A percentile compares a stretch with the other conserved stretches of the same genome.
Conservation (phyloP, 2,113 vertebrate genomes). For the Gavialis gangeticus region DNA sequence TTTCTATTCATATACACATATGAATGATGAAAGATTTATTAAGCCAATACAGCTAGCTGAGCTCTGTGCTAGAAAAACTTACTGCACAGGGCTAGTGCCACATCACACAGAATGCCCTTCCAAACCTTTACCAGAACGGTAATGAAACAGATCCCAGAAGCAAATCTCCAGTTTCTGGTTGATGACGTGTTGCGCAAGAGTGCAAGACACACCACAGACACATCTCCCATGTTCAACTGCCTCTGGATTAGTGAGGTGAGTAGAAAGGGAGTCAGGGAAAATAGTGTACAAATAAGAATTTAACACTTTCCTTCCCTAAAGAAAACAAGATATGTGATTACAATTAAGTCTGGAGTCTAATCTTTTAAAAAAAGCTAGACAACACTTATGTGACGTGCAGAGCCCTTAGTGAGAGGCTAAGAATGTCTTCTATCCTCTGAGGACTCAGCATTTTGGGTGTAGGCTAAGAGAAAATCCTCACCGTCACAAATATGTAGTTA, state of each 20-base stretch:
- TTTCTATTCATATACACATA: background rate
- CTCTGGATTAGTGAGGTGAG: slow-evolving; percentile 78
- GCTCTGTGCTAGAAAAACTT: slow-evolving; percentile 62
- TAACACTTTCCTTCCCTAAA: slow-evolving; percentile 69
- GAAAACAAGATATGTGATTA: slow-evolving; percentile 33
- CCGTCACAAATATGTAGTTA: background rate
- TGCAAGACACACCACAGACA: slow-evolving; percentile 67
- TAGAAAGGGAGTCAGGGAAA: slow-evolving; percentile 72
- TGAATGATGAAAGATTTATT: slow-evolving; percentile 17
- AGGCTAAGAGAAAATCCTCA: background rate
- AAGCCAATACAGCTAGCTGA: slow-evolving; percentile 49
- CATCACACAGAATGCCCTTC: slow-evolving; percentile 65
- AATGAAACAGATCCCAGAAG: slow-evolving; percentile 75
- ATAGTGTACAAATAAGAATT: slow-evolving; percentile 72
- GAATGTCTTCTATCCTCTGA: background rate
- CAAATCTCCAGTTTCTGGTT: slow-evolving; percentile 76
- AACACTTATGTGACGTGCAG: background rate
- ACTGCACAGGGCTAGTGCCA: slow-evolving; percentile 62
- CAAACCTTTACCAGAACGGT: slow-evolving; percentile 72
- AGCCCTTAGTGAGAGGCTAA: background rate
- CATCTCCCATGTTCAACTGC: slow-evolving; percentile 73
- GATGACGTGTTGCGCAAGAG: slow-evolving; percentile 69
- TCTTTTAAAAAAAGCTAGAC: slow-evolving; percentile 55
- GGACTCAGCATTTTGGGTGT: background rate
- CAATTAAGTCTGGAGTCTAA: slow-evolving; percentile 31